phyloP scores from a whole-genome alignment of 2,888 invertebrate species.

The Leucania comma region DNA sequence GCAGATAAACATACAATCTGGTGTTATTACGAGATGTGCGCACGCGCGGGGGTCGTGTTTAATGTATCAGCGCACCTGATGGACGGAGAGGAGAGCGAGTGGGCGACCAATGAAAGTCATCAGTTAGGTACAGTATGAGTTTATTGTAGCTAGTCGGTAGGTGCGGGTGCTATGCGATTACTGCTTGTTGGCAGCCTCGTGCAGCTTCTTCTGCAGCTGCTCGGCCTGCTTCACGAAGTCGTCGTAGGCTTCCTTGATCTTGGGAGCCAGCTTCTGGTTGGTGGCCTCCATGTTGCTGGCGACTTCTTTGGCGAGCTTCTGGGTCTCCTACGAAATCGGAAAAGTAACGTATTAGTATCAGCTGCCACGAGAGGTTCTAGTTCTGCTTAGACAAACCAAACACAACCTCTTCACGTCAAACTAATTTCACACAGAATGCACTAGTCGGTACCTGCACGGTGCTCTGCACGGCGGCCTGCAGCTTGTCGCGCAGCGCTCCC shows the following conservation, averaged over 20 bases:
- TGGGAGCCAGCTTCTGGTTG: conserved; percentile 83
- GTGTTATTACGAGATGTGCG: background rate
- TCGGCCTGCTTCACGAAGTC: conserved; percentile 81
- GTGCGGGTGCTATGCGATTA: conserved; percentile 49
- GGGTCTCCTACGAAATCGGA: conserved; percentile 72
- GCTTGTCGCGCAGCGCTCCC: conserved; percentile 74
- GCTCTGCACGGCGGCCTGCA: conserved; percentile 78
- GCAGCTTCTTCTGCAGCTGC: conserved; percentile 82
- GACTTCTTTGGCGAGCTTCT: conserved; percentile 84
- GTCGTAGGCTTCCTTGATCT: conserved; percentile 84
- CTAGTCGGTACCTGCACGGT: conserved; percentile 75
- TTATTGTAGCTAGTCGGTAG: conserved; percentile 48
- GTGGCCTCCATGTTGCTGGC: conserved; percentile 77
- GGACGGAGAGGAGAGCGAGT: no score
- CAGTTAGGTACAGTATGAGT: conserved; percentile 34
- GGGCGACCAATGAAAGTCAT: conserved; percentile 17
- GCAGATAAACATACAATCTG: conserved; percentile 6
- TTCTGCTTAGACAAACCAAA: background rate
- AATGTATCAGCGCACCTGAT: no score
- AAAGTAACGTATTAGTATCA: conserved; percentile 4
- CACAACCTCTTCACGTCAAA: background rate
- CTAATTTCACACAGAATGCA: no score
- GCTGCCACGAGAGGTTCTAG: no score
- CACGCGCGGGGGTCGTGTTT: background rate
- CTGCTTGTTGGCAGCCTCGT: conserved; percentile 85